Base-by-base conservation (phyloP, 2,888 invertebrate genomes). In the Leucophenga maculata region DNA sequence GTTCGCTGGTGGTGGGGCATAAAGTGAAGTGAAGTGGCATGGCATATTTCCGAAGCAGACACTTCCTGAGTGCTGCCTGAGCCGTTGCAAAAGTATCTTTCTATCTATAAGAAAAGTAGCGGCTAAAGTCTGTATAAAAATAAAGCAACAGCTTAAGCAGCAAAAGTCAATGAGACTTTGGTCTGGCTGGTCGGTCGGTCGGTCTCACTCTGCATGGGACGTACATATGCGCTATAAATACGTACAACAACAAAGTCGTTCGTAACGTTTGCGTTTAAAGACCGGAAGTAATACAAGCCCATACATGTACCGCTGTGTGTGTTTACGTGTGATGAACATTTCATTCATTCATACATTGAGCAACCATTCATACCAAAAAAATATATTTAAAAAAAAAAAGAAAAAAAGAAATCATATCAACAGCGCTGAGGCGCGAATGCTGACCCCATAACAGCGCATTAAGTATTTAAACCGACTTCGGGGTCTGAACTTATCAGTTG, bases 271-370 rank as follows among this genome's bases (percentile, higher is more conserved):
- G 26, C 26, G 39, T 39, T 71, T 72, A 67, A 72, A 71, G 82
- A 73, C 80, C 83, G 80, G 80, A 80, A 82, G 79, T 82, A 64
- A 64, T 8, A 22, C 48, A 46, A 50, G 50, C 50, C 50, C 18
- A 50, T 50, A 50, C 11, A 39, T 39, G 8, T 8, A 11, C 8
- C 11, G 3, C 1, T 39, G 1, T 39, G 4, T 39, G 39, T 39
- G 39, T 11, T 39, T 39, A 9, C 8, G 8, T 39, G 1, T 39
- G 39, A 50, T 50, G 13, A 6, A 50, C 14, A 39, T 8, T n/a
- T 22, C 26, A 57, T 59, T 62, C 62, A 46, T 62, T 62, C 44
- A 62, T 62, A 46, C 26, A 64, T 60, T 60, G 62, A 64, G 62
- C 62, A 46, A 64, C 46, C 46, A 64, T 64, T 64, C 62, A 46